Evolutionary conservation across 64 coral and sea anemone species (phyloP).

Genomic region (Montipora foliosa): DNA sequence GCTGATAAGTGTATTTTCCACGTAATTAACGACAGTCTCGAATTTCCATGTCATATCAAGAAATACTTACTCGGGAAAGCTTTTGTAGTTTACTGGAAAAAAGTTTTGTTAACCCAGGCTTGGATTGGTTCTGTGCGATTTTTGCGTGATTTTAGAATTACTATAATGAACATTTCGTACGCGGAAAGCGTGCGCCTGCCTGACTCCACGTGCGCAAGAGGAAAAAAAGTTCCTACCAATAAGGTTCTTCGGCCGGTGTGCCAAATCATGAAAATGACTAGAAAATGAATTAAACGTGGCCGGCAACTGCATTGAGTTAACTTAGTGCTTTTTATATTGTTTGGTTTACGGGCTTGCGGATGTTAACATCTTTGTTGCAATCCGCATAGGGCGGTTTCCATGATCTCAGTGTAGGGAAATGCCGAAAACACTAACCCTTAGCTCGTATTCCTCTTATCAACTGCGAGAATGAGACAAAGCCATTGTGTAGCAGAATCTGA

Average conservation of each 20-base stretch:
- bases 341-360: neutral
- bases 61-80: neutral
- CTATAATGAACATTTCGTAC: constrained; percentile 26
- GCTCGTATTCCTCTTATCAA: constrained; percentile 25
- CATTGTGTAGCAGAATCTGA: constrained; percentile 38
- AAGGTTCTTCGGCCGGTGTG: neutral
- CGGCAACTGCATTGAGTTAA: neutral
- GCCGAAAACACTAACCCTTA: neutral
- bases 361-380: neutral
- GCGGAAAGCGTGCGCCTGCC: neutral
- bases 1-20: neutral
- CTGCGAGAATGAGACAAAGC: neutral
- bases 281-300: neutral
- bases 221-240: neutral
- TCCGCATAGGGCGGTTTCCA: neutral
- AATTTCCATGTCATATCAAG: constrained; percentile 5
- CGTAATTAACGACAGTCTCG: neutral
- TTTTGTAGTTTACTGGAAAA: neutral
- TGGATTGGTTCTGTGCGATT: neutral
- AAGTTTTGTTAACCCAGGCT: neutral
- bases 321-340: neutral
- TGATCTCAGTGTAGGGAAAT: neutral
- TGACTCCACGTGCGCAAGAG: constrained; percentile 7
- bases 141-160: constrained; percentile 4
- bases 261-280: neutral